Conservation (phyloP, 1,140 invertebrate species). For the Pachyrhynchus sulphureomaculatus region DNA sequence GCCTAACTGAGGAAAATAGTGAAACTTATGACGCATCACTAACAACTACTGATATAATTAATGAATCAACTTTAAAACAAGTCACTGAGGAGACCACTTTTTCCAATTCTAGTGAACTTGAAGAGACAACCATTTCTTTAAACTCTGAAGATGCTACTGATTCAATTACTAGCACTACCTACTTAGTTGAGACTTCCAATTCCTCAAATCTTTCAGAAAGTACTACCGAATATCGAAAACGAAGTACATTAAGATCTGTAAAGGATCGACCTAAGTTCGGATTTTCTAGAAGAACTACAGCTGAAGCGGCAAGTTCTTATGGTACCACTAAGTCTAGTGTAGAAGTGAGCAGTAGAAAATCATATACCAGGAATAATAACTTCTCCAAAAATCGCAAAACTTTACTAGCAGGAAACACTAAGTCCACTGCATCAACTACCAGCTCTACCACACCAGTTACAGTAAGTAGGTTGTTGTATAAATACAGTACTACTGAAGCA, state of each 20-base stretch:
- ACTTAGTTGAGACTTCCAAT: no score
- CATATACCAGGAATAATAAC: not conserved
- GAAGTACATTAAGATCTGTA: conserved; percentile 31
- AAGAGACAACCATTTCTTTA: not conserved
- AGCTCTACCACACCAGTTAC: conserved; percentile 5
- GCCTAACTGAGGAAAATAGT: not conserved
- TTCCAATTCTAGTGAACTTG: not conserved
- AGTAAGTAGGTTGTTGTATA: conserved; percentile 30
- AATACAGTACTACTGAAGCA: conserved; percentile 28
- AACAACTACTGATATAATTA: not conserved
- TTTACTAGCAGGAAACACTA: not conserved
- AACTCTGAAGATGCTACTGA: not conserved
- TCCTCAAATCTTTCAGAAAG: conserved; percentile 14
- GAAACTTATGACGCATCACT: not conserved
- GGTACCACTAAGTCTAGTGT: not conserved
- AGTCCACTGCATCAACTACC: not conserved
- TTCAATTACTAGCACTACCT: not conserved
- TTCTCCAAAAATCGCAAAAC: not conserved
- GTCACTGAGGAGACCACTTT: not conserved
- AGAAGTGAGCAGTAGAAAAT: not conserved
- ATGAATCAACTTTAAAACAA: not conserved
- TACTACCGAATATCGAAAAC: conserved; percentile 17
- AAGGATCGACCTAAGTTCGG: conserved; percentile 28
- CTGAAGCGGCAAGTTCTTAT: not conserved
- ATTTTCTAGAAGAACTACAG: conserved; percentile 1